Base-by-base conservation (phyloP, 2,113 vertebrate genomes). In the Butastur rufipennis region DNA sequence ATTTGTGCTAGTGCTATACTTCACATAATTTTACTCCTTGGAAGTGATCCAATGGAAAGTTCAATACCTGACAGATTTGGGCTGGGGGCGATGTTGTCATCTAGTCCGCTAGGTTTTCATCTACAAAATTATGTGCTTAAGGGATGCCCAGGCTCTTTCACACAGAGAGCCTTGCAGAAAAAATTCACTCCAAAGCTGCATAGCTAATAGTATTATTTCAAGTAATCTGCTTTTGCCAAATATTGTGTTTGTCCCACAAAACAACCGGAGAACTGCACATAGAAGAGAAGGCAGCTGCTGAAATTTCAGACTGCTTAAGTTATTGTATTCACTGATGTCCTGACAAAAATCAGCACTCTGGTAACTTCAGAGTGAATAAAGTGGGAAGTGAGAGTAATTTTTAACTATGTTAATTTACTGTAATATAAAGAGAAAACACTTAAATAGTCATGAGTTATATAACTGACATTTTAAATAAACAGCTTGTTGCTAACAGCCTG, bases 391-490 rank as follows among this genome's bases (percentile, higher is more conserved):
- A 90, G 12, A 84, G 52, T 71, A 89, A 91, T 94, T 59, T 62
- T 90, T 38, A 74, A 67, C 52, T 1, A 48, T 63, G 31, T 40
- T 79, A 61, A 81, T 74, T 86, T 81, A 86, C 26, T 59, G 17
- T n/a, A 90, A 75, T 42, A 92, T 15, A 81, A 86, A 81, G 53
- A 83, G 38, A 88, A 95, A 94, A 18, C 3, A 80, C 43, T 65
- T 93, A 93, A 91, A 40, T 78, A 91, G 48, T 63, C 52, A 21
- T 79, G 63, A 50, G 36, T 95, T 96, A 89, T 34, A 56, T 91
- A 94, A 97, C 52, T 84, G 81, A 84, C 65, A 94, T 96, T 97
- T 94, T 84, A 71, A 96, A 88, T 83, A 81, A 96, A 94, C 59
- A 89, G 32, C 55, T 81, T 84, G 65, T 22, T 93, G 68, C 56